phyloP scores from a whole-genome alignment of 2,888 invertebrate species.

The Coenonympha glycerion region DNA sequence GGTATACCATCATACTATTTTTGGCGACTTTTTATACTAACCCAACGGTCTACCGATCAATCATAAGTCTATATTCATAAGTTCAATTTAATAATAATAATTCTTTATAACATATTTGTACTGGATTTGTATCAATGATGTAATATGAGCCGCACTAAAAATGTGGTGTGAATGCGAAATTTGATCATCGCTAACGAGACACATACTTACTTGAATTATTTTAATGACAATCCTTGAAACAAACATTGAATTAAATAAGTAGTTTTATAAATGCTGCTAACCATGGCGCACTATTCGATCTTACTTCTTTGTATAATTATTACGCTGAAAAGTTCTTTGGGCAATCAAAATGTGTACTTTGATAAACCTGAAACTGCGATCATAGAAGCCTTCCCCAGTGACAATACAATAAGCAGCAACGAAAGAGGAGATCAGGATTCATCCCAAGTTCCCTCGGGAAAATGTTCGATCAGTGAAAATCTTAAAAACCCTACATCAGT shows the following conservation, averaged over 20 bases:
- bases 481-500: not conserved
- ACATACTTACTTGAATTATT: not conserved
- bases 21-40: too few species aligned
- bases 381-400: slow-evolving; percentile 12
- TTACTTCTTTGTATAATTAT: slow-evolving; percentile 4
- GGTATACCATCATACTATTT: too few species aligned
- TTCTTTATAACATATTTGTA: not conserved
- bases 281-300: slow-evolving; percentile 13
- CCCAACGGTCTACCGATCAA: too few species aligned
- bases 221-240: too few species aligned
- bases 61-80: too few species aligned
- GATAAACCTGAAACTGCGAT: slow-evolving; percentile 13
- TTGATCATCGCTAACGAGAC: slow-evolving; percentile 7
- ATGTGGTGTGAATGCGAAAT: slow-evolving; percentile 11
- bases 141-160: not conserved
- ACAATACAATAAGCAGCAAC: not conserved
- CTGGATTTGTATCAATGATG: not conserved
- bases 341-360: not conserved
- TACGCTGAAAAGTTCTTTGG: not conserved
- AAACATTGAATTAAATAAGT: not conserved
- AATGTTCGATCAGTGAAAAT: slow-evolving; percentile 5
- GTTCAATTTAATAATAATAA: too few species aligned
- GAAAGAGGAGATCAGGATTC: not conserved
- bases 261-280: slow-evolving; percentile 6
- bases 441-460: not conserved